phyloP scores from a whole-genome alignment of 2,797 vertebrate genomes.

The Thalassophryne amazonica region DNA sequence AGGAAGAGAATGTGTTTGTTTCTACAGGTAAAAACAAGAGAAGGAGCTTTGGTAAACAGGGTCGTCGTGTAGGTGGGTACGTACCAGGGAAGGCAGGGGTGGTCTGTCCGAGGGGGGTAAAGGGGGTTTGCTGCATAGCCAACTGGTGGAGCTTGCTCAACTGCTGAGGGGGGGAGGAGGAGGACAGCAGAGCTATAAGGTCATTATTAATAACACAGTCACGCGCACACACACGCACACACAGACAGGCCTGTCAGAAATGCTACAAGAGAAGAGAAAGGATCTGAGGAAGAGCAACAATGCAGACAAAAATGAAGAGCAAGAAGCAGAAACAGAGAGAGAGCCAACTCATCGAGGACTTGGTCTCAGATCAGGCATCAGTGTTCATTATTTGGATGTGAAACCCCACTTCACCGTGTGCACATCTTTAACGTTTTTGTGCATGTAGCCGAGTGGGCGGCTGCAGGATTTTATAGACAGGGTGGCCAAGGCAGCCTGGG shows the following conservation, averaged over 20 bases:
- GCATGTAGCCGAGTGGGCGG: no score
- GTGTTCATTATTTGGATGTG: background rate
- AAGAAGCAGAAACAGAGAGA: slow-evolving; percentile 30
- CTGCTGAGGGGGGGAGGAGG: slow-evolving; percentile 94
- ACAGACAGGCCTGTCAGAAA: slow-evolving; percentile 54
- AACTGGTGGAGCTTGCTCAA: slow-evolving; percentile 99
- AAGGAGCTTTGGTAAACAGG: slow-evolving; percentile 82
- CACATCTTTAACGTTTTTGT: no score
- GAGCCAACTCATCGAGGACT: slow-evolving; percentile 77
- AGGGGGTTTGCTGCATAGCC: slow-evolving; percentile 99
- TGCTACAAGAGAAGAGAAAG: slow-evolving; percentile 75
- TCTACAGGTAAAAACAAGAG: slow-evolving; percentile 89
- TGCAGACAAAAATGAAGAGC: slow-evolving; percentile 61
- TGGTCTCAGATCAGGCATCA: slow-evolving; percentile 45
- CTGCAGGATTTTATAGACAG: no score
- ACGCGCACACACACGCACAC: slow-evolving; percentile 26
- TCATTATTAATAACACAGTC: slow-evolving; percentile 90
- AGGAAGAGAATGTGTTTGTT: slow-evolving; percentile 72
- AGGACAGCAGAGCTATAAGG: slow-evolving; percentile 99
- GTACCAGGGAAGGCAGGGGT: slow-evolving; percentile 99
- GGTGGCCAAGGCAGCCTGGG: no score
- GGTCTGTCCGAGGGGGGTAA: slow-evolving; percentile 99
- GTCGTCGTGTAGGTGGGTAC: slow-evolving; percentile 91
- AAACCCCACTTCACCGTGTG: no score
- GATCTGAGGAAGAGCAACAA: slow-evolving; percentile 81